phyloP scores from a whole-genome alignment of 1,140 invertebrate genomes.

The Cyphomyrmex costatus region DNA sequence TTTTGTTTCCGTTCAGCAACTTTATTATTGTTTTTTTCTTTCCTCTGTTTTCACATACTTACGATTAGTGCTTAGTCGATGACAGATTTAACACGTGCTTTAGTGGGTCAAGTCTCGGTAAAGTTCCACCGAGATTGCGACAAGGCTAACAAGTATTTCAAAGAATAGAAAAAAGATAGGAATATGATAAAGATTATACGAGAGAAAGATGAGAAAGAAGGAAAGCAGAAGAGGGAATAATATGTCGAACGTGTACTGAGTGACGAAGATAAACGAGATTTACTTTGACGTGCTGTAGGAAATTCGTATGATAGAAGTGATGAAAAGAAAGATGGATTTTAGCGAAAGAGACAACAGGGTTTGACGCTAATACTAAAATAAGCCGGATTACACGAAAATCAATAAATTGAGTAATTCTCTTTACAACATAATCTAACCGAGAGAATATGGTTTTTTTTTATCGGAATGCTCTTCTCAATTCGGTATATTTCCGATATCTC shows the following conservation, averaged over 20 bases:
- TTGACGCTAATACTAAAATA: conserved; percentile 4
- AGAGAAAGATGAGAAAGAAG: neutral
- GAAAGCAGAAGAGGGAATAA: neutral
- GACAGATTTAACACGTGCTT: conserved; percentile 63
- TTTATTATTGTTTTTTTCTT: conserved; percentile 33
- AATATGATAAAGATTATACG: conserved; percentile 20
- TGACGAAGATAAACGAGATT: conserved; percentile 38
- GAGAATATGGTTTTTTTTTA: conserved; percentile 18
- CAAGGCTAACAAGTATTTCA: conserved; percentile 39
- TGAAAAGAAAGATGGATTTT: conserved; percentile 22
- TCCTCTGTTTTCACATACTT: conserved; percentile 19
- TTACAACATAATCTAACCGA: conserved; percentile 15
- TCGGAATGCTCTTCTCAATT: neutral
- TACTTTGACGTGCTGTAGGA: conserved; percentile 24
- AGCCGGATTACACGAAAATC: conserved; percentile 5
- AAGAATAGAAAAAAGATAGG: conserved; percentile 2
- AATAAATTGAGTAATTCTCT: conserved; percentile 32
- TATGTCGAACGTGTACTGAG: conserved; percentile 1
- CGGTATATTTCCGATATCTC: conserved; percentile 17
- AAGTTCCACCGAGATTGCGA: conserved; percentile 70
- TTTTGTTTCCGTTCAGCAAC: conserved; percentile 21
- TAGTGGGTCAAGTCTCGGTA: conserved; percentile 70
- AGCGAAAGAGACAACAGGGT: neutral
- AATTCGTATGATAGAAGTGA: conserved; percentile 29
- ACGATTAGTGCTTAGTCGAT: conserved; percentile 22